Base-by-base conservation (phyloP, 2,797 vertebrate species). In the Gobio occitaniae region DNA sequence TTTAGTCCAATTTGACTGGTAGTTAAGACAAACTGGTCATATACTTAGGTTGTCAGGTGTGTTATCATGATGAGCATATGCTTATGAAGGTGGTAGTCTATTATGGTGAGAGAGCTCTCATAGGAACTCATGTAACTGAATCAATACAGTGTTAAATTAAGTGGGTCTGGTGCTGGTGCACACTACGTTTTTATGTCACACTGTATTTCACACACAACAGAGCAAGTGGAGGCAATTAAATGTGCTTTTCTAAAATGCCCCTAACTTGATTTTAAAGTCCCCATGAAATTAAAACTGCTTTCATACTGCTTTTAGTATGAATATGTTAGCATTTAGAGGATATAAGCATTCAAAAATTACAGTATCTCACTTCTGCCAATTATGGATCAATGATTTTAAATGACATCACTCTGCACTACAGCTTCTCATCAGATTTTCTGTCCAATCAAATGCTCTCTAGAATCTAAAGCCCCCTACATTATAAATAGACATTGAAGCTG, bases 1-100 rank as follows among this genome's bases (percentile, higher is more conserved):
- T 78, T 44, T 48, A 56, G 48, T 13, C 63, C 63, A 56, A 66
- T 83, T 47, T 82, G 50, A 76, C 52, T 15, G 25, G 52, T 56
- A 65, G 52, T 83, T 71, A 66, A 56, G 65, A 78, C 83, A 71
- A 78, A 84, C 66, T 59, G 65, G 75, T 84, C 76, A 71, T 78
- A 25, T 61, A 61, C 74, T 78, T 41, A 68, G 47, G 63, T 21
- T 84, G 72, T 48, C 74, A 70, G 50, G 65, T 15, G 29, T 47
- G 21, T 21, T 44, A 56, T 70, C 48, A 21, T 44, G 48, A 52
- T 25, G 21, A 69, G 50, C 63, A 69, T 44, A 44, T 44, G 50
- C 38, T 69, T 78, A 61, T 61, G 19, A 70, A 70, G 16, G 29
- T 32, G 65, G 8, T 3, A 68, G 16, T 52, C 7, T 75, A 59